Evolutionary conservation across 2,797 vertebrate species (phyloP).

Genomic region (Dendrocincla tyrannina): DNA sequence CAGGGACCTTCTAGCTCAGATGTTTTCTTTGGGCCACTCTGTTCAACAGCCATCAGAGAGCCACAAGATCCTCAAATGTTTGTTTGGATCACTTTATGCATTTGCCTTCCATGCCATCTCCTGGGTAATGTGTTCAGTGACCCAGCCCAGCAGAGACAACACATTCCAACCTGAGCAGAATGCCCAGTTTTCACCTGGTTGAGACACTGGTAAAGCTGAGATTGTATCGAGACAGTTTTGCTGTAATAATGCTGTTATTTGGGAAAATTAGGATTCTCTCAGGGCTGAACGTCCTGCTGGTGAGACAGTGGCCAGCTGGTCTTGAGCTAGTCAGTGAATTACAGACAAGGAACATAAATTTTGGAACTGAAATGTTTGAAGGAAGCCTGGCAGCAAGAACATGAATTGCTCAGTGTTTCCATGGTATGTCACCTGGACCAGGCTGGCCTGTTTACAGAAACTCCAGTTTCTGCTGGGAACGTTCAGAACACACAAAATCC

Average conservation of each 20-base stretch:
- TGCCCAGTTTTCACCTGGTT: slow-evolving; percentile 26
- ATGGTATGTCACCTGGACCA: slow-evolving; percentile 30
- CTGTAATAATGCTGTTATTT: not conserved
- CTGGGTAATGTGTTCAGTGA: not conserved
- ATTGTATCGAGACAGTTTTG: not conserved
- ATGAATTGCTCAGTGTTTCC: slow-evolving; percentile 19
- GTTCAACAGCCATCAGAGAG: not conserved
- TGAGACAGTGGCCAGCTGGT: slow-evolving; percentile 47
- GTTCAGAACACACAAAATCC: slow-evolving; percentile 51
- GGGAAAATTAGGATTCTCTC: slow-evolving; percentile 11
- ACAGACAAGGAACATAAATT: not conserved
- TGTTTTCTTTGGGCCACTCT: not conserved
- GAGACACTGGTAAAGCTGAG: not conserved
- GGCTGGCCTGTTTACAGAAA: slow-evolving; percentile 14
- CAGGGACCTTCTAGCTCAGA: not conserved
- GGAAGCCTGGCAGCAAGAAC: slow-evolving; percentile 4
- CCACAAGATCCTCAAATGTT: not conserved
- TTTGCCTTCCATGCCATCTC: not conserved
- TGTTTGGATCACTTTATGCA: not conserved
- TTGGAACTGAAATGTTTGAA: not conserved
- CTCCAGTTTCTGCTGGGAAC: slow-evolving; percentile 50
- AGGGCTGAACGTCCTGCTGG: slow-evolving; percentile 36
- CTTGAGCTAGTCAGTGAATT: slow-evolving; percentile 37
- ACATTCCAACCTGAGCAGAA: not conserved
- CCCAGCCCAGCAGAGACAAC: not conserved